Base-by-base conservation (phyloP, 2,888 invertebrate genomes). In the Macrophya annulata region DNA sequence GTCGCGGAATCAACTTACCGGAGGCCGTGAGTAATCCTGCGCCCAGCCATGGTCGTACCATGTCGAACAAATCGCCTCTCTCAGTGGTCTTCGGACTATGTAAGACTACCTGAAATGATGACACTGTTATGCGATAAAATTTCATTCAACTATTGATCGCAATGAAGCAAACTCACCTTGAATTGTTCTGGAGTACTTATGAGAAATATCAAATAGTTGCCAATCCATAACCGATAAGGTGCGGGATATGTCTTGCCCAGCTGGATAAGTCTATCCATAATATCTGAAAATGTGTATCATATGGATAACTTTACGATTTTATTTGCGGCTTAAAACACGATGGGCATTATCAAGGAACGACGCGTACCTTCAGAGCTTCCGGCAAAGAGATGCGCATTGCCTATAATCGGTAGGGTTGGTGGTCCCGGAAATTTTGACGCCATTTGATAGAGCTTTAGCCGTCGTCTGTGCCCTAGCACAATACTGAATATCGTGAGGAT, bases 11-110 rank as follows among this genome's bases (percentile, higher is more conserved):
- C 15, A 85, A 72, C 87, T 88, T 81, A 90, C 90, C 89, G 82
- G 90, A 89, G 68, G 90, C 90, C 15, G 89, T 89, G 82, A 90
- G 89, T 86, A 90, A 88, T 85, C 90, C 90, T 15, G 88, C 88
- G 62, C 90, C 90, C 43, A 89, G 31, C 89, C 89, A 90, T 85
- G 89, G 90, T 71, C 86, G 85, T 31, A 51, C 82, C 68, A 89
- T 88, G 76, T 87, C 88, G 84, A 89, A 89, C 43, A 89, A 85
- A 12, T 88, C 87, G 31, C 87, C 89, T 72, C 89, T 90, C 17
- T 89, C 89, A 45, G 90, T 87, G n/a, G 89, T 85, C 84, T 89
- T 89, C 37, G 87, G 89, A 86, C 89, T 90, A 21, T 85, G 79
- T 15, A 89, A 86, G 59, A 89, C 84, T 10, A 85, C 86, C 89